phyloP scores from a whole-genome alignment of 2,888 invertebrate species.

The Acleris laterana region DNA sequence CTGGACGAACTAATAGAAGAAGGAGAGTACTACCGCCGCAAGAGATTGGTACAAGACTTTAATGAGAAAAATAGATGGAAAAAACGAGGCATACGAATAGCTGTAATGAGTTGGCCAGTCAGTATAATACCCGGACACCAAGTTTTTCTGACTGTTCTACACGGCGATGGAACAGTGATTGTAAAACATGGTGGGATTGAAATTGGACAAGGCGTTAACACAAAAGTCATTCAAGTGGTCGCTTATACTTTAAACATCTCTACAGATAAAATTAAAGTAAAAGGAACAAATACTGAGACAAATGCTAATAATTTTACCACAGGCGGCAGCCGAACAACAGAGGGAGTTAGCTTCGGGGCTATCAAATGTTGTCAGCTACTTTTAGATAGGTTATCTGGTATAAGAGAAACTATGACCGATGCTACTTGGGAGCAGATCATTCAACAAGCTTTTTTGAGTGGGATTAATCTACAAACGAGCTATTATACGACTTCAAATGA shows the following conservation, averaged over 20 bases:
- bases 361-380: slow-evolving; percentile 68
- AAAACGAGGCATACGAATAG: slow-evolving; percentile 88
- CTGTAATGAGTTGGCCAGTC: slow-evolving; percentile 88
- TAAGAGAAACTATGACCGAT: slow-evolving; percentile 53
- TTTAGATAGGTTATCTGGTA: slow-evolving; percentile 59
- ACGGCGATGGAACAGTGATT: slow-evolving; percentile 88
- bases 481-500: slow-evolving; percentile 46
- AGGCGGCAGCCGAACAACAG: slow-evolving; percentile 85
- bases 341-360: slow-evolving; percentile 59
- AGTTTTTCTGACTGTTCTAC: slow-evolving; percentile 87
- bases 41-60: slow-evolving; percentile 73
- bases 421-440: slow-evolving; percentile 58
- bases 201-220: slow-evolving; percentile 92
- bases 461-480: slow-evolving; percentile 51
- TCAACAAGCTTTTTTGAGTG: slow-evolving; percentile 43
- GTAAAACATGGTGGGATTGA: slow-evolving; percentile 90
- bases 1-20: slow-evolving; percentile 74
- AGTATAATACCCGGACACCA: slow-evolving; percentile 78
- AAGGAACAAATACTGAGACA: slow-evolving; percentile 84
- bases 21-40: slow-evolving; percentile 76
- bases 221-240: slow-evolving; percentile 87
- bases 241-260: slow-evolving; percentile 88
- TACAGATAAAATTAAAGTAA: slow-evolving; percentile 86
- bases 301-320: slow-evolving; percentile 86
- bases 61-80: slow-evolving; percentile 90